Evolutionary conservation across 2,888 invertebrate genomes (phyloP), one percentile per base, ranked within the genome.

Genomic region (Sinelater perroti): DNA sequence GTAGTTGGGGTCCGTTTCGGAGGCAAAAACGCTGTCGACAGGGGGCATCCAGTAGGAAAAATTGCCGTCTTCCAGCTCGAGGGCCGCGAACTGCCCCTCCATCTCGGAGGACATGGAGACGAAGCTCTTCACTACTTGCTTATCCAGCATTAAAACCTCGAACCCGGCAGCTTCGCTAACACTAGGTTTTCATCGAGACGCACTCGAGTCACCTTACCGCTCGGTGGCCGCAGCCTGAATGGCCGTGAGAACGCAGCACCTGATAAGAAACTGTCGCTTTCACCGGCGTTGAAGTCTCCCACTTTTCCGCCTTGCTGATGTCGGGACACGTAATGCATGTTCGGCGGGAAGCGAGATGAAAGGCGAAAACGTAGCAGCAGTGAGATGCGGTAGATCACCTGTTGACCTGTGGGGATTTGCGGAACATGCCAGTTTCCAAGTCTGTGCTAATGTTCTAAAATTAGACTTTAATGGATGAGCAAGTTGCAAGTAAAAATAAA

Each of bases 1-100:
- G 66, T 84, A 83, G 61, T 81, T 82, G 3, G 75, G 78, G 63
- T 82, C 82, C 0, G 62, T 49, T 33, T 62, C 60, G 6, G 66
- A 44, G 6, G 67, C 50, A 4, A 62, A 49, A 18, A 68, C 66
- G 11, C 68, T 67, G 21, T 65, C 64, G 26, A 66, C 63, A 8
- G 67, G 62, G 3, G 65, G 58, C 10, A 72, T 61, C 16, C 70
- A 59, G 17, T 69, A 57, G 16, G 71, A 69, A 50, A 66, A 66
- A 62, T 59, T 59, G 7, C 26, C 36, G 17, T 50, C 55, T n/a
- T 38, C 24, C 20, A 56, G 7, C 2, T 11, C 35, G 16, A 40
- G 18, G 2, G 46, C 10, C 26, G 46, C 31, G 8, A 51, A 17
- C 10, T 20, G 13, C 14, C 44, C 33, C 2, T 33, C 51, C 20